Evolutionary conservation across 2,113 vertebrate species (phyloP).

Genomic region (Camelus bactrianus): DNA sequence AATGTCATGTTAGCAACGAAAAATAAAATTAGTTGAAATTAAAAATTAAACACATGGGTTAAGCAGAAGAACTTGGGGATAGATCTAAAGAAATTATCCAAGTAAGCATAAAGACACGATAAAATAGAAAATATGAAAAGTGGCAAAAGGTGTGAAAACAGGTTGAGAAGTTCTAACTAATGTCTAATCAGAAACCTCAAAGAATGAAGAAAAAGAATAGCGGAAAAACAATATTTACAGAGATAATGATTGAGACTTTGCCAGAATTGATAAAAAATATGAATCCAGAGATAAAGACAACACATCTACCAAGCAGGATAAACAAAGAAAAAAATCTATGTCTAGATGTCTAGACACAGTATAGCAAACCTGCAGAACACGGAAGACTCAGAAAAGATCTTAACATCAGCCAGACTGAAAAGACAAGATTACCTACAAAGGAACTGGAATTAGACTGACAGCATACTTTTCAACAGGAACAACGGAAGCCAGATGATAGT

Average conservation of each 20-base stretch:
- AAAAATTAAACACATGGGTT: neutral
- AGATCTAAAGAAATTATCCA: neutral
- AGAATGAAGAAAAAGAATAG: neutral
- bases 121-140: neutral
- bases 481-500: neutral
- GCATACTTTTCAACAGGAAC: neutral
- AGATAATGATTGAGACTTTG: neutral
- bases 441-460: neutral
- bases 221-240: neutral
- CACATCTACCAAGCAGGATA: neutral
- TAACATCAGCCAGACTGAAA: neutral
- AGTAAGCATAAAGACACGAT: neutral
- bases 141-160: neutral
- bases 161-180: neutral
- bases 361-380: neutral
- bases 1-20: slow-evolving; percentile 4
- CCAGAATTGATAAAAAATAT: neutral
- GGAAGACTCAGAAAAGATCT: neutral
- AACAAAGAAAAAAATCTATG: neutral
- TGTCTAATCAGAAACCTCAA: neutral
- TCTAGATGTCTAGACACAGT: neutral
- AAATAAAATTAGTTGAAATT: neutral
- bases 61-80: neutral
- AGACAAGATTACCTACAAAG: neutral
- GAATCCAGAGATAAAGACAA: neutral